Evolutionary conservation across 2,797 vertebrate genomes (phyloP).

Genomic region (Clarias fuscus): DNA sequence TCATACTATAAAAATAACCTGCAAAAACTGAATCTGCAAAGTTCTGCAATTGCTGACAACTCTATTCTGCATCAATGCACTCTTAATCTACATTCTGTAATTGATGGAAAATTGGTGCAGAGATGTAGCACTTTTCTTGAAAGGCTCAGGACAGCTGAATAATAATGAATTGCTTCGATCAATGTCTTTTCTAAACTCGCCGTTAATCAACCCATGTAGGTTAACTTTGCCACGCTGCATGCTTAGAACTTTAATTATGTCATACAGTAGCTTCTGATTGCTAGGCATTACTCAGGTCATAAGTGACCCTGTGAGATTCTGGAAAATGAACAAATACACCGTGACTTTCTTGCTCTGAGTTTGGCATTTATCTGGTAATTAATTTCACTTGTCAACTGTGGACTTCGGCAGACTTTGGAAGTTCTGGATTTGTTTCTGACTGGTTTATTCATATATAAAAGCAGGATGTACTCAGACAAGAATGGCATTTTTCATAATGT

Average conservation of each 20-base stretch:
- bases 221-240: neutral
- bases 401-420: neutral
- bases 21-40: constrained; percentile 3
- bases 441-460: neutral
- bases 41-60: neutral
- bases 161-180: constrained; percentile 21
- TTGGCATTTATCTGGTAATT: neutral
- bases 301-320: neutral
- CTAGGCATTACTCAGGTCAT: neutral
- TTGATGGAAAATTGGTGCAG: constrained; percentile 14
- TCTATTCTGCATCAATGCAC: neutral
- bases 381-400: neutral
- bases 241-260: constrained; percentile 24
- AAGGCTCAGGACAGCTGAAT: constrained; percentile 22
- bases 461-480: neutral
- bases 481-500: neutral
- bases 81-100: neutral
- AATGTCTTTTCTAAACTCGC: neutral
- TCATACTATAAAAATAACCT: neutral
- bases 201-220: neutral
- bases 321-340: constrained; percentile 3
- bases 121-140: constrained; percentile 8
- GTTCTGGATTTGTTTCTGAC: neutral
- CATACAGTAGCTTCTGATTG: constrained; percentile 14
- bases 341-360: neutral